Evolutionary conservation across 2,888 invertebrate species (phyloP).

Genomic region (Leucophora obtusa): DNA sequence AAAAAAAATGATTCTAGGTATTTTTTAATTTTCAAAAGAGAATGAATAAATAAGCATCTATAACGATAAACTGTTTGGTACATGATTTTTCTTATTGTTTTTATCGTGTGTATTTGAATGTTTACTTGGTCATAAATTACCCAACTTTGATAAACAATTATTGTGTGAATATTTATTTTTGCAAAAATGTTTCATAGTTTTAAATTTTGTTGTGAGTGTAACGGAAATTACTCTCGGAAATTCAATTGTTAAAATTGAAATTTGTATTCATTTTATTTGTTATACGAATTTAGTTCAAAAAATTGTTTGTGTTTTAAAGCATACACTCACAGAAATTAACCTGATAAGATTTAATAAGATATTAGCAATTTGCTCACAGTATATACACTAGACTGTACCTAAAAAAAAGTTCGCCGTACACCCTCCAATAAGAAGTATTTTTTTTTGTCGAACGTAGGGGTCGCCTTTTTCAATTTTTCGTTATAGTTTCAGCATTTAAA

Average conservation of each 20-base stretch:
- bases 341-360: no score
- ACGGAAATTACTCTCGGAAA: constrained; percentile 42
- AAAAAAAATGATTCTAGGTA: constrained; percentile 1
- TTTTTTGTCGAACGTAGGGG: no score
- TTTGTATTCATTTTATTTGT: background rate
- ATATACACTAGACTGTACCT: no score
- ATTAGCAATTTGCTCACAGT: no score
- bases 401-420: no score
- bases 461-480: no score
- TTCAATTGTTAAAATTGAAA: constrained; percentile 2
- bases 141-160: constrained; percentile 43
- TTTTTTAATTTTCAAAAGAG: constrained; percentile 15
- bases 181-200: background rate
- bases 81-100: constrained; percentile 13
- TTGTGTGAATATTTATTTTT: background rate
- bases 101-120: background rate
- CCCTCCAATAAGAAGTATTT: no score
- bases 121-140: constrained; percentile 47
- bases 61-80: constrained; percentile 23
- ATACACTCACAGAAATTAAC: no score
- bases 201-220: constrained; percentile 23
- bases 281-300: no score
- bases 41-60: constrained; percentile 43
- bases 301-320: background rate
- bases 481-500: no score